A percentile compares a stretch with the other conserved stretches of the same genome.
phyloP scores from a whole-genome alignment of 2,888 invertebrate species.

The Orthonevra nobilis region DNA sequence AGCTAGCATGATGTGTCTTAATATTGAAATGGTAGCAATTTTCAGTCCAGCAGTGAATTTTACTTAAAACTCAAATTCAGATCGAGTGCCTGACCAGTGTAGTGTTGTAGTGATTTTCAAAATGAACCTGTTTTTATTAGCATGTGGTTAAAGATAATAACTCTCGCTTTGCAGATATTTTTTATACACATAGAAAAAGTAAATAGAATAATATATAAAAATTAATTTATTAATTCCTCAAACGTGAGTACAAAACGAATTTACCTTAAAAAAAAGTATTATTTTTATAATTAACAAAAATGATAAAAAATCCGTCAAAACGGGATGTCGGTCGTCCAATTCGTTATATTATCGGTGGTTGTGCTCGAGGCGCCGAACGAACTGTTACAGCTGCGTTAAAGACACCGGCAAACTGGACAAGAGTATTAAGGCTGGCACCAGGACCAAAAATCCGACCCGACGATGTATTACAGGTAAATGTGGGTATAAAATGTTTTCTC shows the following conservation, averaged over 20 bases:
- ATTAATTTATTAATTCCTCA: background rate
- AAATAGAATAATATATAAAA: background rate
- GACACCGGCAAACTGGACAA: slow-evolving; percentile 77
- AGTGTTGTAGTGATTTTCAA: no score
- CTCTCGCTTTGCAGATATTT: no score
- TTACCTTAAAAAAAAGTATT: slow-evolving; percentile 3
- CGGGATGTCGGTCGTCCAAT: slow-evolving; percentile 75
- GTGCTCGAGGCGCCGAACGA: slow-evolving; percentile 75
- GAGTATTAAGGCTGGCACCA: slow-evolving; percentile 77
- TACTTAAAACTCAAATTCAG: no score
- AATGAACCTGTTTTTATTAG: no score
- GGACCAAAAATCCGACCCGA: slow-evolving; percentile 77
- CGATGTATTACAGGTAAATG: slow-evolving; percentile 78
- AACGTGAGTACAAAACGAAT: slow-evolving; percentile 29
- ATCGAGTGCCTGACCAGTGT: no score
- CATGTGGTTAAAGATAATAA: no score
- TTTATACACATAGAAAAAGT: no score
- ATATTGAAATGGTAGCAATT: no score
- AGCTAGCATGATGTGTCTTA: no score
- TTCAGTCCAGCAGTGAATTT: no score
- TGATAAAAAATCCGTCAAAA: slow-evolving; percentile 75
- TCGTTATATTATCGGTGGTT: slow-evolving; percentile 76
- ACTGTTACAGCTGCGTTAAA: slow-evolving; percentile 76
- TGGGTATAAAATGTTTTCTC: background rate
- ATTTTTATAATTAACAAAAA: slow-evolving; percentile 26